Evolutionary conservation across 2,797 vertebrate genomes (phyloP).

Genomic region (Cuniculus paca): DNA sequence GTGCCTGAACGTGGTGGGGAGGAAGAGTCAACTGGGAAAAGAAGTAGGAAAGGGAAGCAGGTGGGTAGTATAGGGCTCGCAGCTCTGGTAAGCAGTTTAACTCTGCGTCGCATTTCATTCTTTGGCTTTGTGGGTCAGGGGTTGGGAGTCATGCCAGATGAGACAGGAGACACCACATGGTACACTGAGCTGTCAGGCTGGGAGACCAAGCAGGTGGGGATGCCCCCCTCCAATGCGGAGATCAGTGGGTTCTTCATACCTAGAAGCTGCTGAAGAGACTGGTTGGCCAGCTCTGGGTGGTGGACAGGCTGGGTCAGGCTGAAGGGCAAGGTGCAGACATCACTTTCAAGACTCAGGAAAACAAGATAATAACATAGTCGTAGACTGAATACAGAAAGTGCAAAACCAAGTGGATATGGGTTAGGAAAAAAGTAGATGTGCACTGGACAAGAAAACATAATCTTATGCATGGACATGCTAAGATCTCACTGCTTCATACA

Average conservation of each 20-base stretch:
- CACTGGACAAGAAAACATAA: not conserved
- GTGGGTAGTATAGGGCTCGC: not conserved
- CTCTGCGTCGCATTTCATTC: not conserved
- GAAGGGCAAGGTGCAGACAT: constrained; percentile 53
- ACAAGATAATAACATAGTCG: not conserved
- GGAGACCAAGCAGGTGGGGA: not conserved
- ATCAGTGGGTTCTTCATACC: not conserved
- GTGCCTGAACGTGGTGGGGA: not conserved
- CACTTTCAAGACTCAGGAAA: not conserved
- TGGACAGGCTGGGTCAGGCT: not conserved
- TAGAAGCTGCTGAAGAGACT: not conserved
- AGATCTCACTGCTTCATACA: not conserved
- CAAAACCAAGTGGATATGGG: not conserved
- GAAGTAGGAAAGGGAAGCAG: not conserved
- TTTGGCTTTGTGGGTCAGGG: not conserved
- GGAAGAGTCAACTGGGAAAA: not conserved
- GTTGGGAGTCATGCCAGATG: not conserved
- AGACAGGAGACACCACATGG: not conserved
- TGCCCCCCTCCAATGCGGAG: not conserved
- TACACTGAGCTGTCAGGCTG: not conserved
- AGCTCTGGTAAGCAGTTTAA: not conserved
- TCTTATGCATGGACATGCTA: not conserved
- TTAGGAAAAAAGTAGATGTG: not conserved
- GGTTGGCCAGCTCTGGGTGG: not conserved
- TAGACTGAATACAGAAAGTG: not conserved